phyloP scores from a whole-genome alignment of 1,140 invertebrate genomes.

The Monochamus saltuarius region DNA sequence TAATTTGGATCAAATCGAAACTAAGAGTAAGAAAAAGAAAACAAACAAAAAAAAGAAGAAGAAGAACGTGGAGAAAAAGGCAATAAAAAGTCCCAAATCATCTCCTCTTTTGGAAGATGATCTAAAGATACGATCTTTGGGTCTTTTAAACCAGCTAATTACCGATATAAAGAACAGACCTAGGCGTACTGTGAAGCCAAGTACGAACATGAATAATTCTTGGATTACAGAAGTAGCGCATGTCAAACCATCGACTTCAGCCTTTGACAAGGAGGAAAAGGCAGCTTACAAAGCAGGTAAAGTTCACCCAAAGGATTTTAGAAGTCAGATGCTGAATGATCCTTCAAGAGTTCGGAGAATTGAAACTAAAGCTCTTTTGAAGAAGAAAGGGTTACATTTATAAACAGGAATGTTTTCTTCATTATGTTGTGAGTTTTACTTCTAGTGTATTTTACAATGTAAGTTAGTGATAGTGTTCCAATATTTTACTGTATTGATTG shows the following conservation, averaged over 20 bases:
- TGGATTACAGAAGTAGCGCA: conserved; percentile 19
- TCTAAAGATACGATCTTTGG: conserved; percentile 4
- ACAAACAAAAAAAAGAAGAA: conserved; percentile 3
- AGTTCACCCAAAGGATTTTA: conserved; percentile 40
- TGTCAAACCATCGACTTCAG: conserved; percentile 28
- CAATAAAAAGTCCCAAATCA: background rate
- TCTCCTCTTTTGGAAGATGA: background rate
- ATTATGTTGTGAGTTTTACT: too few relatives aligned
- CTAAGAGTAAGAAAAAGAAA: conserved; percentile 11
- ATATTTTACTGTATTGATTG: too few relatives aligned
- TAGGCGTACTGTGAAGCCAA: conserved; percentile 25
- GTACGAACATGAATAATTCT: background rate
- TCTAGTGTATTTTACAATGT: too few relatives aligned
- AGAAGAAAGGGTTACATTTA: conserved; percentile 25
- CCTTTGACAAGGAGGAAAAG: conserved; percentile 14
- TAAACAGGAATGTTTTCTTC: background rate
- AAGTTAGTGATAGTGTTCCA: too few relatives aligned
- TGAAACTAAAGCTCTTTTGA: conserved; percentile 28
- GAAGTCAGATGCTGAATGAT: conserved; percentile 37
- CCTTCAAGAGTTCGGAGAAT: conserved; percentile 28
- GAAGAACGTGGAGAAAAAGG: background rate
- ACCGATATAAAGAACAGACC: conserved; percentile 35
- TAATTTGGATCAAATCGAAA: conserved; percentile 16
- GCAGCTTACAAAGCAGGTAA: conserved; percentile 8
- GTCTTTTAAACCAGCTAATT: conserved; percentile 23